Conservation (phyloP, 1,140 invertebrate species). For the Bombus picipes region DNA sequence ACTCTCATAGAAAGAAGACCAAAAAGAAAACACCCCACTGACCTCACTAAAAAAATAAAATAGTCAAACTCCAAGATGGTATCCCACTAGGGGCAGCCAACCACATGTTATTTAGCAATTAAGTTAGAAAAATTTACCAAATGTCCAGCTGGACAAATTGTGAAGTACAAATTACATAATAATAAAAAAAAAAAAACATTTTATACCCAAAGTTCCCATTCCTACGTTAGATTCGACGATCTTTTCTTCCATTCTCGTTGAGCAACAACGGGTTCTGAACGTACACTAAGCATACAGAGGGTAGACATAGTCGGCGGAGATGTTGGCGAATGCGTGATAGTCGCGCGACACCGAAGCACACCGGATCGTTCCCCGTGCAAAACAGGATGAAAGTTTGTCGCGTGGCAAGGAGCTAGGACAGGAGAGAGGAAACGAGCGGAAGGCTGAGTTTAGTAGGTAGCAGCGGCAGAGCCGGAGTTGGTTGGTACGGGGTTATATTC, state of each 20-base stretch:
- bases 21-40: too few relatives aligned
- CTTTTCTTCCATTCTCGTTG: too few relatives aligned
- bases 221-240: background rate
- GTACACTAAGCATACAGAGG: background rate
- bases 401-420: slow-evolving; percentile 28
- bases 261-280: background rate
- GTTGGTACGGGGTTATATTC: slow-evolving; percentile 69
- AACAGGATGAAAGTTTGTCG: slow-evolving; percentile 72
- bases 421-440: slow-evolving; percentile 19
- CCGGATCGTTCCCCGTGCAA: slow-evolving; percentile 45
- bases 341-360: background rate
- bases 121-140: too few relatives aligned
- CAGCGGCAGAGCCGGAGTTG: slow-evolving; percentile 36
- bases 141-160: too few relatives aligned
- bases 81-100: too few relatives aligned
- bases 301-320: background rate
- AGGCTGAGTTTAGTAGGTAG: slow-evolving; percentile 57
- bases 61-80: too few relatives aligned
- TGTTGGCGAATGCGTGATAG: background rate
- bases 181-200: too few relatives aligned
- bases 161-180: too few relatives aligned
- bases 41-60: too few relatives aligned
- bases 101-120: too few relatives aligned
- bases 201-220: too few relatives aligned
- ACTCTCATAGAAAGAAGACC: too few relatives aligned